Evolutionary conservation across 1,140 invertebrate genomes (phyloP), one percentile per base, ranked within the genome.

Genomic region (Triops cancriformis): DNA sequence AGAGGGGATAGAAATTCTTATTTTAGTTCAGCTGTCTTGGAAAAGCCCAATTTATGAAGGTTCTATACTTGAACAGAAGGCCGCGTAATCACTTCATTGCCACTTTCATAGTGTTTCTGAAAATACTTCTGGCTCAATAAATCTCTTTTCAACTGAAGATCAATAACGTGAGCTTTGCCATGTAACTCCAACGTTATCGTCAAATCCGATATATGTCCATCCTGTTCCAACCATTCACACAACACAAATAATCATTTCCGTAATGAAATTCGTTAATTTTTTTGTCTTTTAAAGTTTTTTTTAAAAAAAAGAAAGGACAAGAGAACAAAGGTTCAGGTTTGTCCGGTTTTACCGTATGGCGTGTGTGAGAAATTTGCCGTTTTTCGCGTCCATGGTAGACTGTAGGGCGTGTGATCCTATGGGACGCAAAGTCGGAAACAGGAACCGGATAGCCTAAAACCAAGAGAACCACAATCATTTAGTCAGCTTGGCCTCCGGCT

Each of bases 91-190:
- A 90, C 88, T 81, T 88, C 87, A 81, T 85, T 82, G 43, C 91
- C 91, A 81, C 89, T 85, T 80, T 90, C 86, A 83, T 94, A 92
- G 83, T 91, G 88, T 80, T 88, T 88, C 81, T 93, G 86, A 82
- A 91, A 90, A 85, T 92, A 93, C 79, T 89, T 88, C 51, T 88
- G 87, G 0, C 93, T 88, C 77, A 95, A 86, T 31, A 95, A 87
- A 81, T 92, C 89, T 81, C 90, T 84, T 84, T 94, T 94, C 80
- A 93, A 87, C 81, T 89, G 87, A 74, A 95, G 86, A 84, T 95
- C 92, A 81, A 94, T 85, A 76, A 90, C 83, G 72, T 90, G 87
- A 74, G 90, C 86, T 82, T 89, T 85, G 28, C 89, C 90, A 81
- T 91, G 87, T 45, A 92, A 83, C 80, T 88, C 86, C 82, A 93